Base-by-base conservation (phyloP, 2,113 vertebrate species). In the Grantiella picta region DNA sequence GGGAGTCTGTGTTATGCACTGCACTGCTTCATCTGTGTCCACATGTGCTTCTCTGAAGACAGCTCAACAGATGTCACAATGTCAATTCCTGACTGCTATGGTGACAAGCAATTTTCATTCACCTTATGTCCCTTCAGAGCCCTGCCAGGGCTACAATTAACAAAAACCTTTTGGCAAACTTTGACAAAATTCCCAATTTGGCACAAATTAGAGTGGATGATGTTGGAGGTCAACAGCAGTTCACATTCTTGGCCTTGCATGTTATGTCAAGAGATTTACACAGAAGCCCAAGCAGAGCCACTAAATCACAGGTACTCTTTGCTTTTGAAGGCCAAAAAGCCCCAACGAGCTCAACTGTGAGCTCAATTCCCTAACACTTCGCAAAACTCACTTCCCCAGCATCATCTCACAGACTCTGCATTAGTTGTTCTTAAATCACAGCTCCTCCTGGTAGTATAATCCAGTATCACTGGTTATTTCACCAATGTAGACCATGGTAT, bases 41-140 rank as follows among this genome's bases (percentile, higher is more conserved):
- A 70, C 5, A 6, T 4, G 10, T 0, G 0, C 47, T 68, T 17
- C 36, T 44, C 47, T 4, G 2, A 71, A 59, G 73, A 38, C n/a
- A 86, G 42, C 19, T 80, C 47, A 63, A 29, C 2, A 29, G 36
- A 80, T 42, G 15, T 23, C 47, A 52, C 21, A 83, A 47, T 13
- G 5, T 47, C 17, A 86, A 25, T 60, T 79, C 36, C 56, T 56
- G 16, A 36, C 15, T 82, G 33, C 3, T 5, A 4, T 11, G 16
- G 21, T 69, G 70, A 78, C 33, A 86, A 82, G 29, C 16, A 36
- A 82, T 61, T 92, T 70, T 49, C 23, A 65, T 23, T 82, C 25
- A 56, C 6, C 17, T 17, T 40, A 35, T 9, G 5, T 24, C 11
- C 18, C 52, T 86, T 73, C 50, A 75, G 35, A 78, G 31, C 16